Base-by-base conservation (phyloP, 2,888 invertebrate genomes). In the Norana najaformis region DNA sequence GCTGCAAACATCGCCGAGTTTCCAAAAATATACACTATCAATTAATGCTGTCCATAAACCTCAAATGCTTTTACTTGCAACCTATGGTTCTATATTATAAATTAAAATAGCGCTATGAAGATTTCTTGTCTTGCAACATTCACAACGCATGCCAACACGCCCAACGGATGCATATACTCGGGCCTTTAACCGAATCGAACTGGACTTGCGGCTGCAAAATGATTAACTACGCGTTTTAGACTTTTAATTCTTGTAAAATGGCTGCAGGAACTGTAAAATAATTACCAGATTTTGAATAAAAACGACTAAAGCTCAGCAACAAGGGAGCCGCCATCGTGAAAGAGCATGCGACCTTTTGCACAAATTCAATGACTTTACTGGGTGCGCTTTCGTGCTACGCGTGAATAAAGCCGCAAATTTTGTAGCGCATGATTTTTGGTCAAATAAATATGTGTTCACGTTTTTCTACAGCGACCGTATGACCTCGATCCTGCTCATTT, bases 261-360 rank as follows among this genome's bases (percentile, higher is more conserved):
- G 11, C n/a, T 69, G 2, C 30, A 69, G 69, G 11, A n/a, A 69
- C 69, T 4, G n/a, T 2, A 69, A 16, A 69, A 69, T 47, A 69
- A 69, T 69, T 69, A 89, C 90, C 88, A 36, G 89, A 82, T 38
- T 90, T 90, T 16, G 89, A 47, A 85, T 83, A 88, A 18, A 90
- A 53, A 16, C 88, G 82, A 38, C 89, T 88, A 83, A 90, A 83
- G 5, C 53, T 16, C 35, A 90, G 38, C 30, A 83, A 39, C 30
- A 83, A 38, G 83, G 39, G 89, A 53, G 83, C n/a, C 39, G 90
- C 90, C 90, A 90, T 90, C 69, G 47, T 90, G 69, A 83, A 90
- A 83, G 69, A 69, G 69, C 69, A n/a, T 69, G 69, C 69, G 69
- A 69, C 69, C 69, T 69, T 69, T 69, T 69, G 30, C 69, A 69